Base-by-base conservation (phyloP, 2,797 vertebrate genomes). In the Anolis apletophallus region DNA sequence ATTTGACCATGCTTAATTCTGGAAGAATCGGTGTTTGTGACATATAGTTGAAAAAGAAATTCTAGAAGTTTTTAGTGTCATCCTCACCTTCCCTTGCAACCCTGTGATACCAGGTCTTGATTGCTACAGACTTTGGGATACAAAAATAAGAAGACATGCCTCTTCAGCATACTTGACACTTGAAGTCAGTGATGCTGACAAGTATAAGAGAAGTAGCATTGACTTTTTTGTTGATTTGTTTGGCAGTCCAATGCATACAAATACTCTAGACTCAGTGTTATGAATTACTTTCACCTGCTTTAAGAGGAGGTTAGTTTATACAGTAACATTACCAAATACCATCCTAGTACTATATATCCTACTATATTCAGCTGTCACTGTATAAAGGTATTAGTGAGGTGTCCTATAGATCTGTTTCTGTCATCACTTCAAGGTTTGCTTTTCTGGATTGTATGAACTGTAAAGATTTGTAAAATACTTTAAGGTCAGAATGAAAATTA, bases 131-230 rank as follows among this genome's bases (percentile, higher is more conserved):
- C 1, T 40, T 55, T n/a, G n/a, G 52, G 57, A 34, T 75, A 26
- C 59, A n/a, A 46, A 64, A 55, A 26, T 87, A 80, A 1, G 84
- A 73, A 61, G 80, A 79, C 81, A 17, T 81, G 17, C 36, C 40
- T 54, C 91, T 88, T 46, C 85, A 88, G 34, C 68, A 57, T 75
- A 80, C 71, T 80, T 76, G 57, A 86, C 86, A 80, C 57, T 85
- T 90, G 78, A 87, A 46, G 13, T 92, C 69, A 12, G 52, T 84
- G 86, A 26, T 73, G 73, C 64, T 80, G 72, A 46, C 9, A 5
- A 88, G 46, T 75, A 32, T 84, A 85, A 88, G 79, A 68, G 80
- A 57, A 40, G 17, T 34, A 68, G 6, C 73, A 32, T 21, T 40
- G 3, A 3, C 2, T 55, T 84, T 88, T 88, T 79, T 86, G 82